Conservation (phyloP, 2,888 invertebrate genomes). For the Drosophila fungiperda region DNA sequence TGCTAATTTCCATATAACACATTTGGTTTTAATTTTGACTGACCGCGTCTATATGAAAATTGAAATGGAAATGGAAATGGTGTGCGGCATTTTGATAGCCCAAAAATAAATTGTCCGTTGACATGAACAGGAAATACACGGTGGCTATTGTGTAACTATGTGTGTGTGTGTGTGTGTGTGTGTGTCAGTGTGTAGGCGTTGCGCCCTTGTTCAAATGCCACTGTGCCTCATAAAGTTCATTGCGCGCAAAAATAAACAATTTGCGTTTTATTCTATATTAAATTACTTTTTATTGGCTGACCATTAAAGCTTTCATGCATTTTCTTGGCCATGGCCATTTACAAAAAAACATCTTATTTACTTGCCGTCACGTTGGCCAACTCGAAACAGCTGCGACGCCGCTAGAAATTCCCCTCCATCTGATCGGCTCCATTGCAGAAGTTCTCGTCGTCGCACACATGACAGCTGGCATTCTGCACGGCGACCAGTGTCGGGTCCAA, state of each 20-base stretch:
- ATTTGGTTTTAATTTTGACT: constrained; percentile 54
- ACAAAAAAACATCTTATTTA: constrained; percentile 29
- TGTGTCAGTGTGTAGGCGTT: constrained; percentile 33
- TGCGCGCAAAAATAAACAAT: constrained; percentile 68
- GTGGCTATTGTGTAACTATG: constrained; percentile 11
- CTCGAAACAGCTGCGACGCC: constrained; percentile 14
- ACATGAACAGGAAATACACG: constrained; percentile 50
- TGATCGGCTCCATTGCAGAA: constrained; percentile 71
- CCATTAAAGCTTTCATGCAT: constrained; percentile 25
- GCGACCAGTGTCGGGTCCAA: constrained; percentile 72
- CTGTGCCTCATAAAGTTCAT: constrained; percentile 52
- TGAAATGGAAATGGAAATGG: constrained; percentile 32
- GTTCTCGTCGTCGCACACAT: constrained; percentile 75
- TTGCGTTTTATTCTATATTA: constrained; percentile 59
- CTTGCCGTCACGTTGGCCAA: constrained; percentile 32
- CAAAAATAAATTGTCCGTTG: constrained; percentile 61
- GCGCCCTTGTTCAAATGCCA: constrained; percentile 38
- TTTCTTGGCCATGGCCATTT: constrained; percentile 53
- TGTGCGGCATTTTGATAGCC: constrained; percentile 60
- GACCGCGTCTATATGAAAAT: constrained; percentile 44
- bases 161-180: constrained; percentile 5
- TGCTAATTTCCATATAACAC: constrained; percentile 52
- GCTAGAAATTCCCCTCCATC: constrained; percentile 15
- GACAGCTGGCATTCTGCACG: constrained; percentile 70
- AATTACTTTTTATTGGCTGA: constrained; percentile 69